Conservation (phyloP, 2,113 vertebrate genomes). For the Tylochromis polylepis region DNA sequence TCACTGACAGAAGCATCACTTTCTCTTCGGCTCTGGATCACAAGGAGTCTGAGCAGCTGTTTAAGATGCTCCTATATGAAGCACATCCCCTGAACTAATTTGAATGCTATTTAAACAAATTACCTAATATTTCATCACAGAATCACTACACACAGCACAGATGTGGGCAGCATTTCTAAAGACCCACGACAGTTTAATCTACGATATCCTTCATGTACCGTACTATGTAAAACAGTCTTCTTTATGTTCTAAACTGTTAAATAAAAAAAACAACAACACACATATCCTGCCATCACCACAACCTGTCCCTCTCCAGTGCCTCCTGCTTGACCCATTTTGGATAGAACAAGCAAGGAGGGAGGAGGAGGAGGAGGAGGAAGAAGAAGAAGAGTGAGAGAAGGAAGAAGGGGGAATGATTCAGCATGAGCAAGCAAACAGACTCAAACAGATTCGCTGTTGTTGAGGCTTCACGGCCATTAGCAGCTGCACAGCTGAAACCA, state of each 20-base stretch:
- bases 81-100: not conserved
- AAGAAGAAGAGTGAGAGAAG: constrained; percentile 2
- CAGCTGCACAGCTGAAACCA: not conserved
- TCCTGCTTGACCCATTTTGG: constrained; percentile 47
- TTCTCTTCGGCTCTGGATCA: not conserved
- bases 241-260: not conserved
- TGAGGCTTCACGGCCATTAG: not conserved
- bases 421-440: constrained; percentile 51
- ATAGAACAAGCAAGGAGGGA: not conserved
- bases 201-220: not conserved
- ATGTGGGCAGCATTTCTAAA: not conserved
- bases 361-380: constrained; percentile 17
- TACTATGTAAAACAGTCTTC: not conserved
- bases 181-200: not conserved
- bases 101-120: not conserved
- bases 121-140: not conserved
- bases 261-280: not conserved
- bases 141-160: not conserved
- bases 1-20: not conserved
- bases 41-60: not conserved
- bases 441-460: constrained; percentile 23
- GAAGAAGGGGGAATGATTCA: constrained; percentile 64
- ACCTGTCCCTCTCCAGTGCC: not conserved
- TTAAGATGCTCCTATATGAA: not conserved
- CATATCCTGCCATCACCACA: not conserved